These are phyloP conservation scores for Pteruthius melanotis DNA, from an alignment of 2,113 vertebrate species.

Conservation along the genomic window DNA sequence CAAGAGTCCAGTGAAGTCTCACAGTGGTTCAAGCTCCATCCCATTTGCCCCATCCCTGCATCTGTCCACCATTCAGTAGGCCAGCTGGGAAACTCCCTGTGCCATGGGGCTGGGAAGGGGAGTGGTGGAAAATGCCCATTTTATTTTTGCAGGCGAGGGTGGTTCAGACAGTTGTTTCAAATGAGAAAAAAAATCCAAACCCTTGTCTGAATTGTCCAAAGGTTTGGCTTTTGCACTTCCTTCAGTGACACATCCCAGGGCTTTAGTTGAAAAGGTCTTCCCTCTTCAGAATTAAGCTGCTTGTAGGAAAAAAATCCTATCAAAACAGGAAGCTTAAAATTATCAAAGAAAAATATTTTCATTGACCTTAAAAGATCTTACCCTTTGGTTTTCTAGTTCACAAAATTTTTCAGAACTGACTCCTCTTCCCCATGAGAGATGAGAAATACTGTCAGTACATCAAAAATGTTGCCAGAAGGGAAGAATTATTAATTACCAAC, in stretches of 20 bases:
- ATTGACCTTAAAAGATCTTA: slow-evolving; percentile 45
- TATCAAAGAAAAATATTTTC: slow-evolving; percentile 62
- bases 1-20: not conserved
- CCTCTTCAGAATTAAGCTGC: slow-evolving; percentile 17
- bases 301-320: not conserved
- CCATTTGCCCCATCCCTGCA: not conserved
- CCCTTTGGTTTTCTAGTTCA: not conserved
- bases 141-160: not conserved
- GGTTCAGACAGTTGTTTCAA: not conserved
- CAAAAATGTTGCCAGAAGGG: slow-evolving; percentile 4
- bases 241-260: slow-evolving; percentile 35
- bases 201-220: not conserved
- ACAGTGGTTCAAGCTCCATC: not conserved
- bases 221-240: slow-evolving; percentile 45
- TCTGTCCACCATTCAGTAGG: not conserved
- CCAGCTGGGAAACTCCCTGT: not conserved
- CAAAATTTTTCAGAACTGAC: slow-evolving; percentile 28
- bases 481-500: not conserved
- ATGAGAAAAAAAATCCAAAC: not conserved
- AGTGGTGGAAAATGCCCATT: not conserved
- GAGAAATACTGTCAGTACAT: slow-evolving; percentile 26
- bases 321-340: slow-evolving; percentile 58
- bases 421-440: not conserved
- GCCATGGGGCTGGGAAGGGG: not conserved
- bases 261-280: slow-evolving; percentile 39